Conservation (phyloP, 2,113 vertebrate genomes). For the Orycteropus afer region DNA sequence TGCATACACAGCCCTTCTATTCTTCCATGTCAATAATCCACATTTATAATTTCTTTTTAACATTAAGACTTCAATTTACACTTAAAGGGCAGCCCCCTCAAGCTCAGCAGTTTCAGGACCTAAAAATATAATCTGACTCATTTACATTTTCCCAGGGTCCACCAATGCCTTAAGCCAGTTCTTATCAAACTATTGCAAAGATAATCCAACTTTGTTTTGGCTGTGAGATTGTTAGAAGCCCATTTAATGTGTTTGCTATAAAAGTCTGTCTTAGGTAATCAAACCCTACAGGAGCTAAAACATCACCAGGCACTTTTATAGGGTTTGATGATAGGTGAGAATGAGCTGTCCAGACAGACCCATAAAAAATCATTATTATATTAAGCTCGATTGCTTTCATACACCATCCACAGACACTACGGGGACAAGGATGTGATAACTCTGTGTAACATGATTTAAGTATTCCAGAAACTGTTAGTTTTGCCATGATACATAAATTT, state of each 20-base stretch:
- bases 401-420: background rate
- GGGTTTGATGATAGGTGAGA: background rate
- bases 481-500: slow-evolving; percentile 45
- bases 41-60: background rate
- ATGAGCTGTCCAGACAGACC: background rate
- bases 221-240: background rate
- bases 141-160: background rate
- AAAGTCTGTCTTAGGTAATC: background rate
- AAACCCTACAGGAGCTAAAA: background rate
- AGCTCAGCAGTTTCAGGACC: background rate
- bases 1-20: background rate
- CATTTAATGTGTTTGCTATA: background rate
- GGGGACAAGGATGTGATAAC: background rate
- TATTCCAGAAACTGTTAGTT: background rate
- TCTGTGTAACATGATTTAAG: background rate
- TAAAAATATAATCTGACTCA: background rate
- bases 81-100: background rate
- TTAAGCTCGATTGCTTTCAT: background rate
- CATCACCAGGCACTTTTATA: background rate
- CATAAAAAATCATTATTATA: background rate
- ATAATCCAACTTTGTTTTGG: background rate
- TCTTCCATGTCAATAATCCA: background rate
- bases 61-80: background rate
- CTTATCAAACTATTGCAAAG: background rate
- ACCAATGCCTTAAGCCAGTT: background rate